Evolutionary conservation across 1,140 invertebrate species (phyloP), one percentile per base, ranked within the genome.

Genomic region (Arctopsyche grandis): DNA sequence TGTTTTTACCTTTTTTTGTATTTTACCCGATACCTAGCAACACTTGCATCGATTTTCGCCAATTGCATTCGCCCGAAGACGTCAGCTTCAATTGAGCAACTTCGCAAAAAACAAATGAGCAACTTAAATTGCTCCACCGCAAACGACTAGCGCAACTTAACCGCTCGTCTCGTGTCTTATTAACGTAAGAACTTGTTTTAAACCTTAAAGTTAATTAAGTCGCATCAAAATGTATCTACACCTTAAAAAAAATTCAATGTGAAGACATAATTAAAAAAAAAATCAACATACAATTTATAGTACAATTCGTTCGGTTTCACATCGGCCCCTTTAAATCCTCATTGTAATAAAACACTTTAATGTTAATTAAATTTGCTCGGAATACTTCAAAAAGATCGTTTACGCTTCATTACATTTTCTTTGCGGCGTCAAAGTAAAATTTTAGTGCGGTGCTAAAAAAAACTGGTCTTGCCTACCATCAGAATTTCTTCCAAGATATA

Each of bases 101-200:
- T 60, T 60, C 21, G n/a, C 16, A 60, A 60, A 16, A 21, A 60
- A 21, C 56, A 16, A 60, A 60, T 21, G 56, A 60, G 56, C 16
- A 60, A 60, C 56, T 60, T 60, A 60, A 60, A 60, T 60, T 60
- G 56, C 21, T 21, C 16, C 16, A 1, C 56, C 56, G 56, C 56
- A 60, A 60, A 60, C 56, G 9, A 60, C n/a, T 19, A 16, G 56
- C 56, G 56, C 16, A 60, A 60, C 56, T 19, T n/a, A 60, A 60
- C 56, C n/a, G 16, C 56, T 21, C 7, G 29, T 7, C 29, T 38
- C 7, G 7, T 38, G 29, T 7, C 29, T 38, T 38, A 38, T 7
- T 4, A 38, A 38, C 29, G 29, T 1, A 7, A 4, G 29, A 7
- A 38, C 29, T 7, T 1, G 29, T 38, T 38, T 38, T 38, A 38